Evolutionary conservation across 2,113 vertebrate species (phyloP).

Genomic region (Bambusicola thoracicus): DNA sequence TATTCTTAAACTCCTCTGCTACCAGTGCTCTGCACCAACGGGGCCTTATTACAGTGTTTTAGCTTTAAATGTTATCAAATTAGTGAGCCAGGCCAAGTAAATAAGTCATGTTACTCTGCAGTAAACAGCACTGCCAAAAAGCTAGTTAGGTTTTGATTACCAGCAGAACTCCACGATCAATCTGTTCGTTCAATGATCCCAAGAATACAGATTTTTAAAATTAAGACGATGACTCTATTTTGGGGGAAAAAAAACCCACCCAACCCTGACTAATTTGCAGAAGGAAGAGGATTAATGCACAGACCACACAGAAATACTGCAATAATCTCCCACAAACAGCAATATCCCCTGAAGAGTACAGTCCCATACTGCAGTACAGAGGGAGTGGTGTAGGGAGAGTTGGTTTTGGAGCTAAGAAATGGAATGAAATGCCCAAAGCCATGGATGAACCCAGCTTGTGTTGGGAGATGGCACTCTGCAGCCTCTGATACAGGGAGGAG

Average conservation of each 20-base stretch:
- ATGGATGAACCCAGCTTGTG: conserved; percentile 26
- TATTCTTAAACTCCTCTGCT: background rate
- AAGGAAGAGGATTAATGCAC: conserved; percentile 76
- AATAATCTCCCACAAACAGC: conserved; percentile 59
- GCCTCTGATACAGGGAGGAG: conserved; percentile 38
- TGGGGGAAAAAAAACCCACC: background rate
- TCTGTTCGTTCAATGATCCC: conserved; percentile 66
- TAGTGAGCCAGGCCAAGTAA: conserved; percentile 62
- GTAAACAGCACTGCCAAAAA: conserved; percentile 68
- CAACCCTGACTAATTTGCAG: conserved; percentile 67
- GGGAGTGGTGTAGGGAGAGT: background rate
- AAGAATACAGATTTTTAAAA: conserved; percentile 66
- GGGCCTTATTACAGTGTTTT: conserved; percentile 33
- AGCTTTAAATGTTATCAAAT: conserved; percentile 62
- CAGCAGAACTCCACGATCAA: conserved; percentile 65
- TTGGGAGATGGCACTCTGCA: conserved; percentile 26
- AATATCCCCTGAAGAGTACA: conserved; percentile 51
- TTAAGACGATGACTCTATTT: conserved; percentile 63
- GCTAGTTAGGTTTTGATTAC: conserved; percentile 72
- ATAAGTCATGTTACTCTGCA: conserved; percentile 59
- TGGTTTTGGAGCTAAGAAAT: conserved; percentile 25
- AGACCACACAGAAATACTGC: conserved; percentile 66
- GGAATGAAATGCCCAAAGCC: conserved; percentile 2
- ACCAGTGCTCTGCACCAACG: conserved; percentile 11
- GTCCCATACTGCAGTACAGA: background rate